Evolutionary conservation across 2,113 vertebrate species (phyloP).

Genomic region (Toxotes jaculatrix): DNA sequence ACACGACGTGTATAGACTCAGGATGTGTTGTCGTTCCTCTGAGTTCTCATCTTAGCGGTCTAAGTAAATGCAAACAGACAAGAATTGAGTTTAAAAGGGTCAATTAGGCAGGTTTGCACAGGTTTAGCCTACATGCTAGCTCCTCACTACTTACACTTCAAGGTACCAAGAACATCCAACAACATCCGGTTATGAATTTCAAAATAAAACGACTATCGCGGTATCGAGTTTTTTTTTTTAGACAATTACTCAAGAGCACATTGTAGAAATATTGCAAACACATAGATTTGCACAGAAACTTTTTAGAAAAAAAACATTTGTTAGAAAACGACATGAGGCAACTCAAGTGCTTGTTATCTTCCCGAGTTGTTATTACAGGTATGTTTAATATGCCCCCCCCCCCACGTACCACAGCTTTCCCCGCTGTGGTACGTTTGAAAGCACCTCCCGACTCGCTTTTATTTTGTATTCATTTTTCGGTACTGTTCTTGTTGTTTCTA

Average conservation of each 20-base stretch:
- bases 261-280: no score
- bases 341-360: no score
- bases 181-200: slow-evolving; percentile 21
- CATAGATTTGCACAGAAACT: no score
- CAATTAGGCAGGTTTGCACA: slow-evolving; percentile 25
- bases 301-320: no score
- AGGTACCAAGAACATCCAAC: accelerated
- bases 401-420: background rate
- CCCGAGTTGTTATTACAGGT: no score
- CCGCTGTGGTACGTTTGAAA: background rate
- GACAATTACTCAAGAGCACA: no score
- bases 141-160: background rate
- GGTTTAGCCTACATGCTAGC: slow-evolving; percentile 63
- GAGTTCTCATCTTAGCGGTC: background rate
- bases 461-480: slow-evolving; percentile 7
- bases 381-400: background rate
- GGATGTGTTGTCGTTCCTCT: accelerated
- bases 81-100: slow-evolving; percentile 11
- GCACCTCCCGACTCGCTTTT: slow-evolving; percentile 14
- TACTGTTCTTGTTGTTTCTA: accelerated
- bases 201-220: slow-evolving; percentile 29
- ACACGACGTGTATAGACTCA: background rate
- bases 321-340: no score
- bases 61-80: background rate
- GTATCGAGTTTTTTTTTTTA: background rate